Evolutionary conservation across 2,113 vertebrate species (phyloP).

Genomic region (Etheostoma cragini): DNA sequence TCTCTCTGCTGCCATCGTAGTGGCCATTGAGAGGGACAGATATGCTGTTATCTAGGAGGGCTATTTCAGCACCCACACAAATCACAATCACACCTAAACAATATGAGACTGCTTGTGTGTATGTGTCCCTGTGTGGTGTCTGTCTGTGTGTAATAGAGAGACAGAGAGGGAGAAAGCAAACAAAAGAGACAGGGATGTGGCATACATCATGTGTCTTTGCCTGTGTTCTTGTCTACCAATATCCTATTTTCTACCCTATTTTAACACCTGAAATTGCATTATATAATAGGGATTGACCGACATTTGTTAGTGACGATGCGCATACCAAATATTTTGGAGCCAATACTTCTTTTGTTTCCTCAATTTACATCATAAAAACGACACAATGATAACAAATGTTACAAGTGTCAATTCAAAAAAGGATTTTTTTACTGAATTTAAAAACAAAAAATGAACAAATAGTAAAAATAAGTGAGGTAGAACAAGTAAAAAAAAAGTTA

Average conservation of each 20-base stretch:
- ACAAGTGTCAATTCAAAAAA: no score
- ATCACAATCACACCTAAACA: slow-evolving; percentile 72
- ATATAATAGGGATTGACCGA: slow-evolving; percentile 4
- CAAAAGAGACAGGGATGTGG: slow-evolving; percentile 20
- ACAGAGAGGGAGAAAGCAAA: neutral
- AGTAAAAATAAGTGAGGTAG: no score
- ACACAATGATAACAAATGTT: no score
- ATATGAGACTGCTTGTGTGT: slow-evolving; percentile 48
- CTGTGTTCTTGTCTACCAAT: slow-evolving; percentile 26
- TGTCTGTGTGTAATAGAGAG: neutral
- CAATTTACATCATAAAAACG: no score
- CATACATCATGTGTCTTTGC: slow-evolving; percentile 49
- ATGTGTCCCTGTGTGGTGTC: neutral
- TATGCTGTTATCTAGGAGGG: slow-evolving; percentile 76
- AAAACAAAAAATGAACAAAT: no score
- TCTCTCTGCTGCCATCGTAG: slow-evolving; percentile 72
- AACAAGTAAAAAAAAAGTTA: no score
- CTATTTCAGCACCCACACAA: slow-evolving; percentile 77
- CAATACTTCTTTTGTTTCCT: no score
- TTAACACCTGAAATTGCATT: slow-evolving; percentile 57
- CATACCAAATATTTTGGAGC: no score
- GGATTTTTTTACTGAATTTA: no score
- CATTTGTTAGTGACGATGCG: no score
- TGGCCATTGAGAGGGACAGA: slow-evolving; percentile 75
- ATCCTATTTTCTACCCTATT: slow-evolving; percentile 33